Percentiles rank a stretch among this genome's conserved stretches.
phyloP scores from a whole-genome alignment of 2,797 vertebrate genomes.

The Acanthopagrus latus region DNA sequence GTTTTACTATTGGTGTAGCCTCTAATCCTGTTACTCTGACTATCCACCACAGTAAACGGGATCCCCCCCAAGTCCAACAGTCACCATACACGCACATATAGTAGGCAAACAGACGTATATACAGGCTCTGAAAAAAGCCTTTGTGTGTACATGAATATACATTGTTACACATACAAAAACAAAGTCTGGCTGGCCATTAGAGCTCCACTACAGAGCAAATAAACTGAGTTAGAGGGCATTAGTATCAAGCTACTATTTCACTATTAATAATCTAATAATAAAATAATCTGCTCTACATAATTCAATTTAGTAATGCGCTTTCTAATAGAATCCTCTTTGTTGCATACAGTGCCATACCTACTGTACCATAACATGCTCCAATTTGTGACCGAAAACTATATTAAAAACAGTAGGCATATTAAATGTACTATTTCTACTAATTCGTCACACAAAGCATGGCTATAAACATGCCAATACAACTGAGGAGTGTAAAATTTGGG shows the following conservation, averaged over 20 bases:
- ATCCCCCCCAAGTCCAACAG: slow-evolving; percentile 46
- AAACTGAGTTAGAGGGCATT: slow-evolving; percentile 14
- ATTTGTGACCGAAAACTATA: neutral
- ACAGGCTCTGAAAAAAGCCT: slow-evolving; percentile 49
- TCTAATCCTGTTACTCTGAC: slow-evolving; percentile 82
- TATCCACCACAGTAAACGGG: slow-evolving; percentile 62
- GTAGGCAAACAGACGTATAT: slow-evolving; percentile 38
- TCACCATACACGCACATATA: slow-evolving; percentile 38
- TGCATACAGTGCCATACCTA: slow-evolving; percentile 1
- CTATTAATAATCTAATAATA: neutral
- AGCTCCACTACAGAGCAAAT: neutral
- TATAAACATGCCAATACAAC: neutral
- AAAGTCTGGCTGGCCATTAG: slow-evolving; percentile 26
- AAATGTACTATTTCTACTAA: neutral
- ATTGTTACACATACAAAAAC: slow-evolving; percentile 36
- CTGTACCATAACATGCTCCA: neutral
- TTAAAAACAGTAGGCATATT: neutral
- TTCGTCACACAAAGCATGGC: neutral
- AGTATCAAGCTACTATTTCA: slow-evolving; percentile 22
- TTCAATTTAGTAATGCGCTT: neutral
- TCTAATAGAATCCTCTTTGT: slow-evolving; percentile 7
- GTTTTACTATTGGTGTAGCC: slow-evolving; percentile 70
- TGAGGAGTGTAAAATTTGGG: too few relatives aligned
- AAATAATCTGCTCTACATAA: slow-evolving; percentile 3
- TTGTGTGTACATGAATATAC: slow-evolving; percentile 48